These are phyloP conservation scores for Microctenopoma steveboyesi DNA, from an alignment of 2,797 vertebrate genomes.

Conservation along the genomic window DNA sequence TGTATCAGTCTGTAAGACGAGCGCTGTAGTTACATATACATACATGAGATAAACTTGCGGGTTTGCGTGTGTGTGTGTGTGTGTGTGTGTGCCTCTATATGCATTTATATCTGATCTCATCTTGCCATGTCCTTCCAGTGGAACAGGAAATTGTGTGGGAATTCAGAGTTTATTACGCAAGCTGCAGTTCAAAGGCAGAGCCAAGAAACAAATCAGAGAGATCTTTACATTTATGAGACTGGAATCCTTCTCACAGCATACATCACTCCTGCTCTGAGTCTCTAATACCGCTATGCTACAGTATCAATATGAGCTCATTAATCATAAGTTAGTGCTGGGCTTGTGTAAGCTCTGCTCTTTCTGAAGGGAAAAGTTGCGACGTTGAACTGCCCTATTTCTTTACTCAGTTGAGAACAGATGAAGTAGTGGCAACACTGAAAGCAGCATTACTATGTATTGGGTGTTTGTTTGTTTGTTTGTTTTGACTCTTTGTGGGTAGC, in stretches of 20 bases:
- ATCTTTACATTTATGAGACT: constrained; percentile 71
- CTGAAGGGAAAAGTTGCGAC: constrained; percentile 20
- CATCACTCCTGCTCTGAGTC: constrained; percentile 47
- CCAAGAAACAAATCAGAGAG: constrained; percentile 63
- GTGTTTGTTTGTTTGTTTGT: no score
- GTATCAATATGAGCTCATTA: constrained; percentile 66
- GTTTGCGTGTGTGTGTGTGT: constrained; percentile 8
- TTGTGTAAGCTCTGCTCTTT: not conserved
- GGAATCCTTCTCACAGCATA: constrained; percentile 59
- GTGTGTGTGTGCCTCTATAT: constrained; percentile 28
- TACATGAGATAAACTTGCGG: not conserved
- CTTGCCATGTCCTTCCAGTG: constrained; percentile 57
- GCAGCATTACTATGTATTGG: no score
- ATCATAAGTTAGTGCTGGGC: constrained; percentile 38
- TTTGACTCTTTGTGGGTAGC: no score
- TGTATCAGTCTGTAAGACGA: constrained; percentile 38
- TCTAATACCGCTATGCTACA: constrained; percentile 40
- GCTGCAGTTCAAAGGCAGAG: constrained; percentile 70
- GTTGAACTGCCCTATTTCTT: not conserved
- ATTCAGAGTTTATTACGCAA: constrained; percentile 68
- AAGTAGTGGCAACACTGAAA: not conserved
- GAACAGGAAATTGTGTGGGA: constrained; percentile 80
- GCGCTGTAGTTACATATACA: constrained; percentile 31
- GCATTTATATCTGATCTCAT: constrained; percentile 61
- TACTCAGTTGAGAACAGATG: not conserved